Conservation (phyloP, 2,888 invertebrate genomes). For the Andrena bucephala region DNA sequence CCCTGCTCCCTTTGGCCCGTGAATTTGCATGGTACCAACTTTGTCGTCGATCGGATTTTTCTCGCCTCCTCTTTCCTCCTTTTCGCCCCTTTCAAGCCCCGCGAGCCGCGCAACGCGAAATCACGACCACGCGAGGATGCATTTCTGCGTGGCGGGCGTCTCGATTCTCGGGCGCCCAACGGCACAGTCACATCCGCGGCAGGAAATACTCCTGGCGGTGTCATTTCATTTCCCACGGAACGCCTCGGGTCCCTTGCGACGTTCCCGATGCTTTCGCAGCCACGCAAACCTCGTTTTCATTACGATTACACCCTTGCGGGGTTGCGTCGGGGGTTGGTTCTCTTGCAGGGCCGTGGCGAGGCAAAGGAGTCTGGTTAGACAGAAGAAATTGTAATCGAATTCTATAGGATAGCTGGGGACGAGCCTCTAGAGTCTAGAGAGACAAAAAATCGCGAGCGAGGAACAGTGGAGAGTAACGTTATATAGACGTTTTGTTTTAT, state of each 20-base stretch:
- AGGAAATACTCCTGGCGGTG: slow-evolving; percentile 12
- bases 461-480: background rate
- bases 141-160: background rate
- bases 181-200: background rate
- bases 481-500: slow-evolving; percentile 1
- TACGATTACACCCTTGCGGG: slow-evolving; percentile 27
- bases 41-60: slow-evolving; percentile 33
- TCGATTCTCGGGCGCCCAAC: background rate
- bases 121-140: background rate
- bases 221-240: slow-evolving; percentile 1
- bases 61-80: background rate
- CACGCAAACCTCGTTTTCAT: background rate
- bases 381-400: slow-evolving; percentile 30
- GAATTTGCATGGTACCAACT: slow-evolving; percentile 26
- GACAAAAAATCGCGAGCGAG: background rate
- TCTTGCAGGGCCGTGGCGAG: background rate
- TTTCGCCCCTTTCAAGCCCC: background rate
- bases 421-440: background rate
- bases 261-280: background rate
- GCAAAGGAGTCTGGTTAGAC: background rate
- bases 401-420: background rate
- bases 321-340: background rate
- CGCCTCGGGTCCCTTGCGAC: background rate
- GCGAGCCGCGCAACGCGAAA: slow-evolving; percentile 1
- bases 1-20: background rate